A percentile compares a stretch with the other conserved stretches of the same genome.
These are phyloP conservation scores for Chiroxiphia lanceolata DNA, from an alignment of 2,797 vertebrate genomes.

Conservation along the genomic window DNA sequence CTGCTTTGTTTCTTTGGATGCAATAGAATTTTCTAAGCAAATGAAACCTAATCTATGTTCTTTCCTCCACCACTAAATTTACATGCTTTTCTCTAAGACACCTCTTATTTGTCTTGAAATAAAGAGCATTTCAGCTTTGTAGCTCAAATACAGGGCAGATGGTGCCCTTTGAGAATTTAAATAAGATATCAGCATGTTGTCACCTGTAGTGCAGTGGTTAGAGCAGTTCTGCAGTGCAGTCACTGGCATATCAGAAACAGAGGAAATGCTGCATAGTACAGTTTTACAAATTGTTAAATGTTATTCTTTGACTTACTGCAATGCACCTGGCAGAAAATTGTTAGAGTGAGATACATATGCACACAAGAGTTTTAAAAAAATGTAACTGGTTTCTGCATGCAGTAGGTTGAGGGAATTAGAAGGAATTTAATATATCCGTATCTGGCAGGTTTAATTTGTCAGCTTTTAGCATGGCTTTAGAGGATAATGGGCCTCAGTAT, in stretches of 20 bases:
- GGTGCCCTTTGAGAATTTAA: neutral
- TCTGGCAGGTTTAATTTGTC: conserved; percentile 1
- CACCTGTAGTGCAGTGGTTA: neutral
- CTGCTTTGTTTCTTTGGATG: neutral
- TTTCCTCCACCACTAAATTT: neutral
- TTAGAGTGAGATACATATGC: neutral
- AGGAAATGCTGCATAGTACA: neutral
- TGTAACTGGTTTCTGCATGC: neutral
- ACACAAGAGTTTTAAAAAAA: neutral
- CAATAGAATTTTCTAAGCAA: neutral
- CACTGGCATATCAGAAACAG: neutral
- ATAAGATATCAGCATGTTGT: neutral
- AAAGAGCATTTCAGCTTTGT: neutral
- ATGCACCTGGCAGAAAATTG: neutral
- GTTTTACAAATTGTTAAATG: neutral
- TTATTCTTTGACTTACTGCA: neutral
- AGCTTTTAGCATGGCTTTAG: neutral
- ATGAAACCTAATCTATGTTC: neutral
- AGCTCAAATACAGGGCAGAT: neutral
- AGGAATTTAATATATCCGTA: neutral
- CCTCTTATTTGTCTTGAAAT: neutral
- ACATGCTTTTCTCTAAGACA: neutral
- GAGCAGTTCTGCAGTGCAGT: neutral
- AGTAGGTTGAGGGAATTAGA: neutral
- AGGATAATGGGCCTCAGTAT: neutral